Conservation (phyloP, 2,888 invertebrate species). For the Gari tellinella region DNA sequence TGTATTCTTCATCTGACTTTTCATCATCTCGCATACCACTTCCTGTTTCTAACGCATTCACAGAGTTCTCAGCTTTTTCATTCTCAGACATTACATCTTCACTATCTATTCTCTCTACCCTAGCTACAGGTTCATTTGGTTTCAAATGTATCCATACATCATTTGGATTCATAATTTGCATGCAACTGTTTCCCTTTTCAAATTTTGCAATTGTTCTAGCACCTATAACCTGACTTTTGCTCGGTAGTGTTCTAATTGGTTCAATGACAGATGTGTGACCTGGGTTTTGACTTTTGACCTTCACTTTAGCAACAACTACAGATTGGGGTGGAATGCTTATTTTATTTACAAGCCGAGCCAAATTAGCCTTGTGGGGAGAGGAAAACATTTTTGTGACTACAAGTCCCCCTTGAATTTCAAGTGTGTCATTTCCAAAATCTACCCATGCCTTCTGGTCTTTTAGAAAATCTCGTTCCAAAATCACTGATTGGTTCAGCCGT, state of each 20-base stretch:
- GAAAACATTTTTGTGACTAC: conserved; percentile 23
- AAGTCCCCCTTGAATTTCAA: conserved; percentile 33
- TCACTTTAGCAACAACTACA: conserved; percentile 17
- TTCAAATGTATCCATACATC: conserved; percentile 30
- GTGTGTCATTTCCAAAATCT: conserved; percentile 27
- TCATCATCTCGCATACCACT: too few species aligned
- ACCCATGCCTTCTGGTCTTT: conserved; percentile 36
- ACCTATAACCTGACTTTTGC: conserved; percentile 28
- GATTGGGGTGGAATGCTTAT: conserved; percentile 34
- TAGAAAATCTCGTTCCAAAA: conserved; percentile 53
- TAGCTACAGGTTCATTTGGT: conserved; percentile 30
- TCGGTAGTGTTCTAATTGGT: conserved; percentile 35
- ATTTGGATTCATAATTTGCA: conserved; percentile 45
- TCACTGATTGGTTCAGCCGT: conserved; percentile 23
- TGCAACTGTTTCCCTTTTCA: conserved; percentile 3
- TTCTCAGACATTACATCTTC: conserved; percentile 1
- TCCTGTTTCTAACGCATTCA: too few species aligned
- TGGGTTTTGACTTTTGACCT: conserved; percentile 6
- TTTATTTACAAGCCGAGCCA: conserved; percentile 34
- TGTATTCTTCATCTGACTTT: conserved; percentile 29
- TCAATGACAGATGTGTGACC: conserved; percentile 16
- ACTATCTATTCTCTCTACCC: conserved; percentile 17
- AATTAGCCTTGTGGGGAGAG: conserved; percentile 14
- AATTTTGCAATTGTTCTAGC: conserved; percentile 24
- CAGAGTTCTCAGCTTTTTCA: conserved; percentile 7